phyloP scores from a whole-genome alignment of 2,797 vertebrate genomes.

The Dicrostonyx torquatus region DNA sequence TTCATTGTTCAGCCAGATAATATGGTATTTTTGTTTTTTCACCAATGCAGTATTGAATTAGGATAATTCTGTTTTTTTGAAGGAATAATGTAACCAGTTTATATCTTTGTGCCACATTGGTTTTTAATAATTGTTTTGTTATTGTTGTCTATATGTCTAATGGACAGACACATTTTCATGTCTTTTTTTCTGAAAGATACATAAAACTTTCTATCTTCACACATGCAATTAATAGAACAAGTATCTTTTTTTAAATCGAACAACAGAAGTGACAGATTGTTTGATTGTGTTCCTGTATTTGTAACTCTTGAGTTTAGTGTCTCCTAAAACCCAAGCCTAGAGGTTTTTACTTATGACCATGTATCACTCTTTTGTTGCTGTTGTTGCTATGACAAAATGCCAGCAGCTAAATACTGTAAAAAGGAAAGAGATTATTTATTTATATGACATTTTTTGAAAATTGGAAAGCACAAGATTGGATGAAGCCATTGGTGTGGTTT shows the following conservation, averaged over 20 bases:
- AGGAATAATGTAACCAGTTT: constrained; percentile 15
- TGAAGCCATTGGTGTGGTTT: neutral
- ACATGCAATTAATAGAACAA: neutral
- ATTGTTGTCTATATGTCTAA: neutral
- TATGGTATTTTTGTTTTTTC: neutral
- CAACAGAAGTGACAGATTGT: neutral
- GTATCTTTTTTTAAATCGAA: neutral
- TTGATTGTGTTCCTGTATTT: neutral
- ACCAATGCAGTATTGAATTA: constrained; percentile 19
- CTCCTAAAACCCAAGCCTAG: neutral
- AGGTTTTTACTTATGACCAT: neutral
- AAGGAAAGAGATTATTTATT: neutral
- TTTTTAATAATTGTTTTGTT: neutral
- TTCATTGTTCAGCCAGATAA: neutral
- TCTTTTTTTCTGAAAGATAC: constrained; percentile 25
- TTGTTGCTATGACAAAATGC: neutral
- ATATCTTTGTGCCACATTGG: neutral
- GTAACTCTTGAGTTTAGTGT: neutral
- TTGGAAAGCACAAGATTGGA: neutral
- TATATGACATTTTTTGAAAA: neutral
- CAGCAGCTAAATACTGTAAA: neutral
- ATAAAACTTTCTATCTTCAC: neutral
- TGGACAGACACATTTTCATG: neutral
- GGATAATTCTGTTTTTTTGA: constrained; percentile 33
- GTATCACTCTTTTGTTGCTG: neutral